Conservation (phyloP, 92 coral and sea anemone species). For the Epizoanthus illoricatus region DNA sequence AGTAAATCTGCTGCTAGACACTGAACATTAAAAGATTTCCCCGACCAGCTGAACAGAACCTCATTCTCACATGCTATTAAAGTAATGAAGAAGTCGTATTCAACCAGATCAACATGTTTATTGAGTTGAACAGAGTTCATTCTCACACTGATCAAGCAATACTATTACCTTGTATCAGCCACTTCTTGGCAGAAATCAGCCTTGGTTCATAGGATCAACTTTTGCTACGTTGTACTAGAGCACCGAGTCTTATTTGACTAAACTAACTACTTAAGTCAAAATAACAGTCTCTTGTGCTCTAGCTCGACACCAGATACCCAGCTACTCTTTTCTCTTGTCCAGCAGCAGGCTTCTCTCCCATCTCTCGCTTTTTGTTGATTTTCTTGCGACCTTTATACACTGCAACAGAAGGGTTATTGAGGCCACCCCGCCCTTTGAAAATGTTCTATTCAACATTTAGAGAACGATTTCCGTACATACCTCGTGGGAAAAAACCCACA, state of each 20-base stretch:
- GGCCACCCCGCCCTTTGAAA: background rate
- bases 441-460: background rate
- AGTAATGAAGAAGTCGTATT: conserved; percentile 24
- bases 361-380: background rate
- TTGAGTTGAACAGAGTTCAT: conserved; percentile 23
- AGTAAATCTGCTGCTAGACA: background rate
- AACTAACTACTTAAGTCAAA: conserved; percentile 16
- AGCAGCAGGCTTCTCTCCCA: background rate
- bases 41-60: background rate
- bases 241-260: conserved; percentile 29
- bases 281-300: conserved; percentile 38
- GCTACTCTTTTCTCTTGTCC: conserved; percentile 20
- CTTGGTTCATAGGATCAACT: conserved; percentile 8
- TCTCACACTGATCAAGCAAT: conserved; percentile 19
- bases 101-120: conserved; percentile 26
- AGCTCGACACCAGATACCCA: conserved; percentile 7
- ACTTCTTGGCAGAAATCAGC: no score
- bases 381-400: conserved; percentile 1
- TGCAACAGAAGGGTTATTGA: background rate
- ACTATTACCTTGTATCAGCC: conserved; percentile 38
- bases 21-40: background rate
- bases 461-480: background rate
- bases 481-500: background rate
- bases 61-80: background rate
- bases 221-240: conserved; percentile 35